A percentile compares a stretch with the other conserved stretches of the same genome.
Evolutionary conservation across 2,888 invertebrate genomes (phyloP).

Genomic region (Dyspetes luteomarginatus): DNA sequence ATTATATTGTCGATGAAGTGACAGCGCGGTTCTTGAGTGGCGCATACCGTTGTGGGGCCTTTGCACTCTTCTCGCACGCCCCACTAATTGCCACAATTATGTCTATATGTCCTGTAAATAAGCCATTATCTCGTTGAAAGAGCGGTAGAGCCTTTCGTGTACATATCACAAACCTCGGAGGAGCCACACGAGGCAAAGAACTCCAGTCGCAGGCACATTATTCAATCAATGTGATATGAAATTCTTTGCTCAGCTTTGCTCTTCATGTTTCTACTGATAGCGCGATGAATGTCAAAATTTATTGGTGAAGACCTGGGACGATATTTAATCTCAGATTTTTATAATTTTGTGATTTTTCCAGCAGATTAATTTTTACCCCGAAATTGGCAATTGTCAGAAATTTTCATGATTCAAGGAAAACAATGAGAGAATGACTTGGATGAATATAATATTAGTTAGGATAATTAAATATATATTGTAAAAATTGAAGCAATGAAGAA

Average conservation of each 20-base stretch:
- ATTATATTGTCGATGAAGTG: background rate
- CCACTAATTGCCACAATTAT: constrained; percentile 53
- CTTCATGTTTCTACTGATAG: too few relatives aligned
- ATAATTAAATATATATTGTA: too few relatives aligned
- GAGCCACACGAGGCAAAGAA: background rate
- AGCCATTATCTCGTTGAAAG: constrained; percentile 71
- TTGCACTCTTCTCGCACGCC: constrained; percentile 49
- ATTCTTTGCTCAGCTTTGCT: background rate
- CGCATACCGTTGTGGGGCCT: constrained; percentile 26
- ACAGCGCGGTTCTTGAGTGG: background rate
- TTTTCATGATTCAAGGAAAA: too few relatives aligned
- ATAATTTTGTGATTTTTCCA: too few relatives aligned
- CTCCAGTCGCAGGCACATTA: constrained; percentile 13
- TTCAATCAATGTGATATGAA: constrained; percentile 51
- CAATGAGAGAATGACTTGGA: too few relatives aligned
- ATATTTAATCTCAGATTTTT: too few relatives aligned
- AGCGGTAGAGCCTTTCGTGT: background rate
- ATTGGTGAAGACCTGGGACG: too few relatives aligned
- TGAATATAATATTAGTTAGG: too few relatives aligned
- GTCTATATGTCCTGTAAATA: constrained; percentile 66
- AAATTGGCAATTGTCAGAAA: too few relatives aligned
- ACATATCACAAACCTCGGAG: background rate
- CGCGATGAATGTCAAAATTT: too few relatives aligned
- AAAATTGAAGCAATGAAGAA: too few relatives aligned
- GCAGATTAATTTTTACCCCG: too few relatives aligned